Evolutionary conservation across 2,113 vertebrate genomes (phyloP), one percentile per base, ranked within the genome.

Genomic region (Puma concolor): DNA sequence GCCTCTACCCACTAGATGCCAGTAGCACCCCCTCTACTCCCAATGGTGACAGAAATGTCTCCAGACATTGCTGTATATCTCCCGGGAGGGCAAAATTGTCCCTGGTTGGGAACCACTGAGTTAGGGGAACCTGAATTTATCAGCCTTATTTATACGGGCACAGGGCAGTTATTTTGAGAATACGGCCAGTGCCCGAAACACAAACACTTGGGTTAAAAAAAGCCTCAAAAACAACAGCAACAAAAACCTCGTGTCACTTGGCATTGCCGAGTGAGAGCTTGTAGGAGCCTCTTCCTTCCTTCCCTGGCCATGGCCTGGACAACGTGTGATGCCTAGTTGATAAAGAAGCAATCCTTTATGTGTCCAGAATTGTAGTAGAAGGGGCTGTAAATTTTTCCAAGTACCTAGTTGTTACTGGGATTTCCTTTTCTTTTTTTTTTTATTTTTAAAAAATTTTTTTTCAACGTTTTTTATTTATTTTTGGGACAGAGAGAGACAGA

Each of bases 1-100:
- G 27, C 48, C 2, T 96, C 67, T 95, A 77, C 64, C 86, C 50
- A 74, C n/a, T 76, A 87, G 90, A 84, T 91, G 64, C 81, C n/a
- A 71, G 36, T 33, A 89, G 50, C 6, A 84, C 6, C 31, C 72
- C n/a, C 33, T 90, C 2, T 17, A 69, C 12, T 16, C 41, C 21
- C 17, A 74, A 16, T 64, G 41, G 25, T 31, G 44, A 88, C 14
- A 31, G 29, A 76, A 41, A 77, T 67, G 19, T 88, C 25, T 76
- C 14, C 27, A 87, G 44, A 12, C 11, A 31, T 93, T 92, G 31
- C 29, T 41, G 0, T 50, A 8, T 81, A 10, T 38, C 25, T 74
- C 31, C 33, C 6, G 11, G 29, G 11, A 77, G 17, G 11, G 25
- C 3, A 82, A 5, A 54, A 36, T 41, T 57, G 19, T 11, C 25